Evolutionary conservation across 2,797 vertebrate genomes (phyloP), one percentile per base, ranked within the genome.

Genomic region (Arctocebus calabarensis): DNA sequence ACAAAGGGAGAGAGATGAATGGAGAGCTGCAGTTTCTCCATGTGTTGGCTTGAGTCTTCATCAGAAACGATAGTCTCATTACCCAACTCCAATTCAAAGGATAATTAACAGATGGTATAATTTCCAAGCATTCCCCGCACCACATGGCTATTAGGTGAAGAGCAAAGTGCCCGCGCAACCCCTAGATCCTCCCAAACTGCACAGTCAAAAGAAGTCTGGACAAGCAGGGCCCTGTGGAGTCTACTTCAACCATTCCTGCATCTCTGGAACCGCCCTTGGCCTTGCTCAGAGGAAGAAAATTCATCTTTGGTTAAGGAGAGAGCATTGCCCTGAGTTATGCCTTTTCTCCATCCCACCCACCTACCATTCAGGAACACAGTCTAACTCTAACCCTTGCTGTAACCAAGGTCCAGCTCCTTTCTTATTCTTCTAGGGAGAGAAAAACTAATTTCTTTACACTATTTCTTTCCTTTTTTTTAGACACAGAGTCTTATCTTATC

Each of bases 91-190:
- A 68, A 95, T 87, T 96, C 93, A 97, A 92, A 94, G 96, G 89
- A 29, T 97, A 96, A 97, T 98, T 97, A 98, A 84, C 96, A 98
- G 95, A 96, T 93, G 96, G 97, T 96, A 90, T 97, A 97, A 97
- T 98, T 96, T 96, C 94, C 55, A 1, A 96, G 91, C 95, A 87
- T 93, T 97, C 96, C 82, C 94, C 1, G 4, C 0, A 3, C 94
- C 96, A 95, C 97, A 93, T 96, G 93, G 94, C 91, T 96, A 93
- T 96, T 97, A 97, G 93, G 88, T 86, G 62, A 88, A 79, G 57
- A 97, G 92, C 90, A 91, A 81, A 93, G 83, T 92, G 95, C 97
- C 95, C 95, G 97, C 89, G 48, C 95, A 94, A 62, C 84, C 64
- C 87, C 90, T 70, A 34, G 88, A 82, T 89, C 71, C 68, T 95